phyloP scores from a whole-genome alignment of 2,797 vertebrate genomes.

The Sebastes taczanowskii region DNA sequence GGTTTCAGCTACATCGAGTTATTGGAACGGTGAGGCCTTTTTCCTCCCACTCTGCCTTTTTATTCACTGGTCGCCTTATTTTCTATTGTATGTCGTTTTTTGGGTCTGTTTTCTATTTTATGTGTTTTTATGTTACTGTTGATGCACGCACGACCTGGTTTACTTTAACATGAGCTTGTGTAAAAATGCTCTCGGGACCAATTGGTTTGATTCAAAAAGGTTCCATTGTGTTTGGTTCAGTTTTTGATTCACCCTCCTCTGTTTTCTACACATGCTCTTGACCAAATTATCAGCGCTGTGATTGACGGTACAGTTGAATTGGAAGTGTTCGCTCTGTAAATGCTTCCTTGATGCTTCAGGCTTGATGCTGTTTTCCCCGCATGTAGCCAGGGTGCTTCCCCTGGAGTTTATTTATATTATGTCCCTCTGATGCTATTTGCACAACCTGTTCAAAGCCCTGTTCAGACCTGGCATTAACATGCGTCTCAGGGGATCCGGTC shows the following conservation, averaged over 20 bases:
- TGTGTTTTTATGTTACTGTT: slow-evolving; percentile 12
- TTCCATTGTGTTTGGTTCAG: slow-evolving; percentile 22
- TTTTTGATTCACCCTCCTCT: slow-evolving; percentile 6
- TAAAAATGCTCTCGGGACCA: slow-evolving; percentile 47
- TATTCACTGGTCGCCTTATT: slow-evolving; percentile 37
- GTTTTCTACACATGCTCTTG: slow-evolving; percentile 4
- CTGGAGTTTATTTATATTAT: slow-evolving; percentile 23
- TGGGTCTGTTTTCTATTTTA: slow-evolving; percentile 18
- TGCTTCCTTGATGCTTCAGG: slow-evolving; percentile 21
- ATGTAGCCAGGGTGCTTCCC: slow-evolving; percentile 17
- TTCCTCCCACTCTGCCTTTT: slow-evolving; percentile 16
- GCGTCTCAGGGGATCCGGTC: neutral
- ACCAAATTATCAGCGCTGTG: slow-evolving; percentile 16
- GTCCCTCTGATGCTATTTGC: slow-evolving; percentile 21
- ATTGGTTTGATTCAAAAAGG: slow-evolving; percentile 33
- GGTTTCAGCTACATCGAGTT: slow-evolving; percentile 27
- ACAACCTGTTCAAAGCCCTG: slow-evolving; percentile 11
- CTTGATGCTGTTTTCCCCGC: slow-evolving; percentile 27
- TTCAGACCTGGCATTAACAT: neutral
- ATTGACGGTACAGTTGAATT: slow-evolving; percentile 34
- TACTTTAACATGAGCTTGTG: slow-evolving; percentile 33
- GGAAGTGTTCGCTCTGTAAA: slow-evolving; percentile 21
- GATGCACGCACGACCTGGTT: slow-evolving; percentile 27
- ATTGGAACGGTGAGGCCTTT: slow-evolving; percentile 38
- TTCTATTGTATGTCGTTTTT: slow-evolving; percentile 32